A percentile compares a stretch with the other conserved stretches of the same genome.
Evolutionary conservation across 2,888 invertebrate species (phyloP).

Genomic region (Chrysolina americana): DNA sequence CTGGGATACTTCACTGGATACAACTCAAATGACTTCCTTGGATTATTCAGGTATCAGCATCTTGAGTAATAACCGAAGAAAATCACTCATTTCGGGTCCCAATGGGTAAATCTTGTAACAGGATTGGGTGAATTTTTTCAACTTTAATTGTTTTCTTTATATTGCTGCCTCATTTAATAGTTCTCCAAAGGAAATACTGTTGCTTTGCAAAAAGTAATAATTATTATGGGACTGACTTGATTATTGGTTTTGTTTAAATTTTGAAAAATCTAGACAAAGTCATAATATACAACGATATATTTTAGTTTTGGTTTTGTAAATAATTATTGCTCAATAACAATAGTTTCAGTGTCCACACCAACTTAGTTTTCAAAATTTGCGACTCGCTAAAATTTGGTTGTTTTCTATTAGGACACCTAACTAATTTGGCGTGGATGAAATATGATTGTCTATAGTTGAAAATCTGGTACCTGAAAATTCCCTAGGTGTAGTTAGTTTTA

Average conservation of each 20-base stretch:
- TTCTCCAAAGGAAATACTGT: conserved; percentile 45
- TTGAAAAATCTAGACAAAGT: not conserved
- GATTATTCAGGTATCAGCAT: conserved; percentile 56
- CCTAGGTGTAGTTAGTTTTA: conserved; percentile 58
- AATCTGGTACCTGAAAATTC: conserved; percentile 62
- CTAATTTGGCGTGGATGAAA: conserved; percentile 44
- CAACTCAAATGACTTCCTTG: conserved; percentile 62
- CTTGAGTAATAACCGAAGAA: conserved; percentile 55
- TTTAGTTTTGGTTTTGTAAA: conserved; percentile 38
- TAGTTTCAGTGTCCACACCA: conserved; percentile 38
- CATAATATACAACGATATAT: conserved; percentile 3
- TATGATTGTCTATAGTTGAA: conserved; percentile 48
- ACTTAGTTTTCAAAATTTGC: conserved; percentile 22
- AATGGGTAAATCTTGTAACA: conserved; percentile 65
- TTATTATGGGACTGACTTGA: conserved; percentile 46
- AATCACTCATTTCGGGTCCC: conserved; percentile 64
- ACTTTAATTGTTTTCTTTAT: conserved; percentile 16
- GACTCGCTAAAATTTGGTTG: not conserved
- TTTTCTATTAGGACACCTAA: not conserved
- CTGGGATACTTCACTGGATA: conserved; percentile 56
- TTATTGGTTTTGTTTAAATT: conserved; percentile 26
- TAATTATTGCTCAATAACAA: conserved; percentile 46
- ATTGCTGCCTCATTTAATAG: conserved; percentile 14
- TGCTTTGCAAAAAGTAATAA: conserved; percentile 45
- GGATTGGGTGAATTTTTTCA: conserved; percentile 29